Evolutionary conservation across 2,888 invertebrate species (phyloP), one percentile per base, ranked within the genome.

Genomic region (Baccha elongata): DNA sequence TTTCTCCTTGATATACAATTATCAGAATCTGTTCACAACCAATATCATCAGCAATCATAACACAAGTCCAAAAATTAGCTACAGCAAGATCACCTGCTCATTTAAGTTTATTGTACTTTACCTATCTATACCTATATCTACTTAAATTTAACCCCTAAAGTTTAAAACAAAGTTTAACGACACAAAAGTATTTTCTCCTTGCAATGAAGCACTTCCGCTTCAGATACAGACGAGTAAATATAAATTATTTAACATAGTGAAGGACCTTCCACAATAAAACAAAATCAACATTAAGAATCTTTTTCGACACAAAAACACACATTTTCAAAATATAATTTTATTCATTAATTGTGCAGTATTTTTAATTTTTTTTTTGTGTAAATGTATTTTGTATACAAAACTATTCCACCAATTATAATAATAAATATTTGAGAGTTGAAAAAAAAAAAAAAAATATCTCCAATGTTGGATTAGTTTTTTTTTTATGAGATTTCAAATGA

Each of bases 121-220:
- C 42, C 26, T 29, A 19, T n/a, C 44, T 58, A 3, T 29, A 17
- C 13, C 29, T 26, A 42, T 68, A 40, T 21, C 37, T 42, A 71
- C 65, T 72, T 60, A 35, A 76, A 71, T 76, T 60, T 76, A 81
- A 72, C 81, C 81, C 81, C 71, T 71, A 81, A 76, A 76, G 71
- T 44, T 71, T 75, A 23, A 71, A 68, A 48, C 21, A 60, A 71
- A 81, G 81, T 81, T 81, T 71, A 81, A 81, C 60, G 81, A 81
- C 81, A 67, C 76, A 71, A 52, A 62, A 71, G 67, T 71, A 65
- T 67, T 67, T 76, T 81, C 76, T 81, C 76, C 81, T 81, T 72
- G 81, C 21, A 37, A 71, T 65, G 32, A 26, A 69, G 65, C 71
- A 69, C 81, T 81, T 81, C 81, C 81, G 81, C 81, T 72, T 81